Evolutionary conservation across 2,797 vertebrate species (phyloP), one percentile per base, ranked within the genome.

Genomic region (Spinibarbus caldwelli): DNA sequence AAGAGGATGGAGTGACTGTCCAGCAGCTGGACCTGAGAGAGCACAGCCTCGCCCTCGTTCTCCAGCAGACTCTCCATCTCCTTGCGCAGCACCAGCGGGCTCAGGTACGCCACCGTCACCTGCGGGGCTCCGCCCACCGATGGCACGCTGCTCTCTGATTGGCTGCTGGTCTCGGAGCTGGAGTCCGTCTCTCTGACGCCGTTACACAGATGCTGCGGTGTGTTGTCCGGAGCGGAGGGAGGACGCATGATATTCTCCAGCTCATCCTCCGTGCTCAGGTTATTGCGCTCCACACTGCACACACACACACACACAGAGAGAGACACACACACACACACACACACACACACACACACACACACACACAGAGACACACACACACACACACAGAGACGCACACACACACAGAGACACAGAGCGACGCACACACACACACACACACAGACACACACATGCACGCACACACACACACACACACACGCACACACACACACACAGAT

Each of bases 11-110:
- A 97, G 91, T 99, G 97, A 71, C 93, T 96, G 87, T 97, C 96
- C 7, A 98, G 94, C 76, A 99, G 92, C 90, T 97, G 96, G 0
- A 95, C 92, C 78, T 96, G 95, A 0, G 96, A 96, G 88, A 99
- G 92, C 15, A 97, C 96, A n/a, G 95, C 93, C 5, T 96, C 97
- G 0, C 97, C 97, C 87, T 99, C 97, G 0, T 98, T 97, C 92
- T 98, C 97, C 90, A 98, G 93, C 80, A 98, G 94, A 15, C 96
- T 97, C 92, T 99, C 97, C 90, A 98, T 92, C 91, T 99, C 97
- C 87, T 98, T 99, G 2, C 97, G 95, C 86, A 99, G 91, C 45
- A 99, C 97, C 92, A 99, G 91, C 0, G 97, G 97, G 90, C 97
- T 98, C 90, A 99, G 92, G 92, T 98, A 98, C 0, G 97, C 96